Conservation (phyloP, 92 coral and sea anemone species). For the Bergia sp. region DNA sequence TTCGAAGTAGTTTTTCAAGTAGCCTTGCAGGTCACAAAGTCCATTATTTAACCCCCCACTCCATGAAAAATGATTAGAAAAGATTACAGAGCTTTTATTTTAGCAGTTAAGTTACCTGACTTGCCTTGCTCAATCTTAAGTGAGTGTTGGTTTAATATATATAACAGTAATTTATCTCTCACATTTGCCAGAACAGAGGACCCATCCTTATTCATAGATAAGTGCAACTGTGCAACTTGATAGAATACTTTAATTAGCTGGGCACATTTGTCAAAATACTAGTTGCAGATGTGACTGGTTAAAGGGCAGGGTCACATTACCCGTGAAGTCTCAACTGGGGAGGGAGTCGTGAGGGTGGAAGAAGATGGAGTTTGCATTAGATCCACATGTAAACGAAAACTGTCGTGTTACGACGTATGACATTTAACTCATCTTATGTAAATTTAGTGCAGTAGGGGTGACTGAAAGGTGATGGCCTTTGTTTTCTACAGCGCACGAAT, state of each 20-base stretch:
- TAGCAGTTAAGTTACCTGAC: conserved; percentile 17
- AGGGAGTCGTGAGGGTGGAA: conserved; percentile 14
- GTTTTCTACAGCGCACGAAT: conserved; percentile 19
- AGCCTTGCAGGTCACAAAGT: conserved; percentile 19
- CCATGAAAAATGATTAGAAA: conserved; percentile 15
- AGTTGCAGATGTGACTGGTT: conserved; percentile 15
- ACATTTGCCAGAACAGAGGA: conserved; percentile 19
- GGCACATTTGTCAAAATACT: conserved; percentile 17
- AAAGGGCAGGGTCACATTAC: conserved; percentile 16
- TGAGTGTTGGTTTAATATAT: conserved; percentile 12
- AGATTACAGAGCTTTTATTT: conserved; percentile 12
- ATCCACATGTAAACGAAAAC: conserved; percentile 14
- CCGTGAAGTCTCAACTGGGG: conserved; percentile 11
- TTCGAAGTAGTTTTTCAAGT: conserved; percentile 16
- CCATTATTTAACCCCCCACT: conserved; percentile 19
- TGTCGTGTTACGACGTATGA: conserved; percentile 12
- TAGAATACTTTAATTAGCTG: conserved; percentile 15
- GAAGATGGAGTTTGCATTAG: conserved; percentile 15
- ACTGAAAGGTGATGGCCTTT: conserved; percentile 19
- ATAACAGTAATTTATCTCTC: conserved; percentile 15
- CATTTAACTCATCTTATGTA: conserved; percentile 15
- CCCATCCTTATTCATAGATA: conserved; percentile 16
- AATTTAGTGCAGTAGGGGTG: conserved; percentile 19
- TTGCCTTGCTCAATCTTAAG: conserved; percentile 18
- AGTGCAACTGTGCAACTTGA: conserved; percentile 19